These are phyloP conservation scores for Sarcophaga bullata DNA, from an alignment of 1,140 invertebrate species.

Conservation along the genomic window DNA sequence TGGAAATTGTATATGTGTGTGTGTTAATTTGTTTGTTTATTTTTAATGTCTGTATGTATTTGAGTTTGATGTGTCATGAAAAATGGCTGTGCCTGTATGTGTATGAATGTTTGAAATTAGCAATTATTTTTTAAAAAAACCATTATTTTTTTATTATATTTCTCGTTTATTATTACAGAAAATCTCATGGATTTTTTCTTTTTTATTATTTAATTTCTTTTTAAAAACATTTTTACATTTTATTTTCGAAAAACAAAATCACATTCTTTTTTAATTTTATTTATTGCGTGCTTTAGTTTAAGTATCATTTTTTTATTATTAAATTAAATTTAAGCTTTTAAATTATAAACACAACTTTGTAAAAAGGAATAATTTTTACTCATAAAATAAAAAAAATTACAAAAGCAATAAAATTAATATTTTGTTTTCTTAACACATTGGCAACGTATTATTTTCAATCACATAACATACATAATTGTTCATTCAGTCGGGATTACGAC, in stretches of 20 bases:
- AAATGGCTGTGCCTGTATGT: not conserved
- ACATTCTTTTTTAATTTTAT: not conserved
- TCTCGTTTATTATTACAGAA: not conserved
- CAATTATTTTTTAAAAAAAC: not conserved
- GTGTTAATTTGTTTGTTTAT: no score
- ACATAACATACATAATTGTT: no score
- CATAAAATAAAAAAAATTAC: no score
- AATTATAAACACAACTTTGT: not conserved
- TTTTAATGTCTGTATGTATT: not conserved
- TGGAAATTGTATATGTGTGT: no score
- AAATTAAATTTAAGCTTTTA: not conserved
- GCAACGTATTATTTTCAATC: no score
- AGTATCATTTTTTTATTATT: not conserved
- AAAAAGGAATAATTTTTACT: not conserved
- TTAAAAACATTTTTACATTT: not conserved
- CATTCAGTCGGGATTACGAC: no score
- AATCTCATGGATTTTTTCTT: not conserved
- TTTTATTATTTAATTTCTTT: not conserved
- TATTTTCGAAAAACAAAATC: not conserved
- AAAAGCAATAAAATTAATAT: no score
- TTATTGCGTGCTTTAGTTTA: constrained; percentile 23
- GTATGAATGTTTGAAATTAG: not conserved
- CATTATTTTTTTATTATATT: not conserved
- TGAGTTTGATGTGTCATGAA: no score
- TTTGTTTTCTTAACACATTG: no score